Evolutionary conservation across 2,113 vertebrate species (phyloP), one percentile per base, ranked within the genome.

Genomic region (Oceanites oceanicus): DNA sequence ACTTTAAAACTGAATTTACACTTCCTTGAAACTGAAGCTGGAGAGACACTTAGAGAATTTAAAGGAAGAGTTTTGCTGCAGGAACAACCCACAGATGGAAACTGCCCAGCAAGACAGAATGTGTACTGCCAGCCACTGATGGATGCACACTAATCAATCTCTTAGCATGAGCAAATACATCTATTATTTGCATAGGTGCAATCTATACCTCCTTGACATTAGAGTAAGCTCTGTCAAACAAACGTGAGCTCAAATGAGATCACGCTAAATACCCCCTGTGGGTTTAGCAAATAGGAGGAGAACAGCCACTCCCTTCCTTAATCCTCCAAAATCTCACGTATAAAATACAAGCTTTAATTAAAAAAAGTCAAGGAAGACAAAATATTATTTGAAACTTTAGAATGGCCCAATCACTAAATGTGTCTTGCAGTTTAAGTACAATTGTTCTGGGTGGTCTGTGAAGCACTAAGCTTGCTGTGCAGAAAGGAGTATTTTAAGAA

Each of bases 401-500:
- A 78, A 90, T 77, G 63, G 49, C 9, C 34, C 10, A 45, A 72
- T 75, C 62, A 65, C 66, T 73, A 65, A 49, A n/a, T 7, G 18
- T 17, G 32, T 32, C 44, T 89, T 59, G 9, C 53, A 61, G 81
- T 59, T 78, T 67, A 67, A 90, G n/a, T 86, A 44, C 67, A 86
- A 61, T 84, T 94, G 78, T 87, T 80, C 92, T 94, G 88, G 86
- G 94, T 94, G 95, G 92, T 92, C 94, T 84, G 52, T 10, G 45
- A 92, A 94, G 86, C 65, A 80, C 68, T 71, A 59, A 59, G 52
- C 72, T 74, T 61, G 72, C 79, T 95, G 61, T 63, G 86, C 49
- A 84, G 85, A 96, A 91, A 87, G 63, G 15, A 91, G 36, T 91
- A 94, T 96, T 93, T 96, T 95, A 92, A 93, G 96, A 96, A 96